Evolutionary conservation across 2,113 vertebrate genomes (phyloP), one percentile per base, ranked within the genome.

Genomic region (Chamaea fasciata): DNA sequence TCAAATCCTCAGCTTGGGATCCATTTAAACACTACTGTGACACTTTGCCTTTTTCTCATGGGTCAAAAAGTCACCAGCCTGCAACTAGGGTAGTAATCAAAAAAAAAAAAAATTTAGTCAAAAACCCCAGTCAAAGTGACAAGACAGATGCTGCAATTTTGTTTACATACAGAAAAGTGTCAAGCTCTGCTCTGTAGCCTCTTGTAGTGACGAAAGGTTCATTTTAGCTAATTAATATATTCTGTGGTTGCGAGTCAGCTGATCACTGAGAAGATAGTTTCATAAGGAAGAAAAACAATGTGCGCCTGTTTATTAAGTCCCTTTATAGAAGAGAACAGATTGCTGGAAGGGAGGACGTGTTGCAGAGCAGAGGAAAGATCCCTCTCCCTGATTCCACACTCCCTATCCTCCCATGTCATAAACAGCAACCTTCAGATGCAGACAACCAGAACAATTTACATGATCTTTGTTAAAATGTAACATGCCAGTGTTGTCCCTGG

Each of bases 161-260:
- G 50, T 92, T 95, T 95, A 53, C 91, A 93, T 93, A 91, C 65
- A 78, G 42, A 81, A 83, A 87, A 52, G 33, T 15, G 30, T 57
- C 62, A 27, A 83, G 76, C 46, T 87, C 62, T 92, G 31, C 62
- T 90, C 57, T 2, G 2, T 28, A 68, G 52, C 23, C n/a, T 88
- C 53, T 65, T 30, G 23, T 47, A 42, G 30, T 55, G 18, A 10
- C 27, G 28, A 65, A 81, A 74, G 39, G 15, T 33, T 90, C 35
- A 26, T 80, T 94, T 95, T 65, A 87, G 73, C 33, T 81, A 93
- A 79, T 87, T 87, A 84, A 92, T 74, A 17, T 87, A 86, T 94
- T 95, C 35, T 94, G 26, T 89, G 15, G 15, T 47, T 92, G 47
- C 28, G 22, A 87, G 28, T 91, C 92, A 94, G 27, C 37, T 83